A percentile compares a stretch with the other conserved stretches of the same genome.
phyloP scores from a whole-genome alignment of 2,113 vertebrate species.

The Hippoglossus stenolepis region DNA sequence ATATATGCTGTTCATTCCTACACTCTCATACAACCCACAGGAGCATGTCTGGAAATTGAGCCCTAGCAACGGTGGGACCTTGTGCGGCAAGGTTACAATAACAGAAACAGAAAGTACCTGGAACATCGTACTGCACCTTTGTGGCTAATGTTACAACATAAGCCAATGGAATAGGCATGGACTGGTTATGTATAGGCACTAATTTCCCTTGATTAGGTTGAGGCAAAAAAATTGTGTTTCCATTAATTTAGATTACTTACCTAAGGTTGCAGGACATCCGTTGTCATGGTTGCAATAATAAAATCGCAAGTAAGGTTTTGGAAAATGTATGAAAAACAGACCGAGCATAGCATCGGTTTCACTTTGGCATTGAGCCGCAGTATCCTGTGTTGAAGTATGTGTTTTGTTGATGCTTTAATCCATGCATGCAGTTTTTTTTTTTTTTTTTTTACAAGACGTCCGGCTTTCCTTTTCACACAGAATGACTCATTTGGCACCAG shows the following conservation, averaged over 20 bases:
- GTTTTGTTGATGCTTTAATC: background rate
- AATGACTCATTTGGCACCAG: constrained; percentile 35
- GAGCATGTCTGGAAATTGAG: background rate
- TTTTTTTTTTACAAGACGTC: background rate
- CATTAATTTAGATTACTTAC: no score
- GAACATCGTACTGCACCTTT: no score
- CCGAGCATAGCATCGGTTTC: no score
- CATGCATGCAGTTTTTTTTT: background rate
- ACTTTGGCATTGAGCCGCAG: no score
- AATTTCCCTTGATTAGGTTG: no score
- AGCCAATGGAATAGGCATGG: background rate
- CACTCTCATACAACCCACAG: background rate
- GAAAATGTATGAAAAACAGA: no score
- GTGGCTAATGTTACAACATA: no score
- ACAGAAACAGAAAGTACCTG: no score
- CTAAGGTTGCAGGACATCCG: no score
- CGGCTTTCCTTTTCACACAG: constrained; percentile 6
- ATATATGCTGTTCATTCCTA: background rate
- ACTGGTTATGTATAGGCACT: background rate
- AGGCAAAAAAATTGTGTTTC: no score
- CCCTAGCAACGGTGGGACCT: background rate
- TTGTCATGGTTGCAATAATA: no score
- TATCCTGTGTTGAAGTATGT: background rate
- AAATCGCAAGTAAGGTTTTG: no score
- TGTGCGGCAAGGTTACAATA: background rate